A percentile compares a stretch with the other conserved stretches of the same genome.
These are phyloP conservation scores for Lasioglossum albipes DNA, from an alignment of 1,140 invertebrate species.

Conservation along the genomic window DNA sequence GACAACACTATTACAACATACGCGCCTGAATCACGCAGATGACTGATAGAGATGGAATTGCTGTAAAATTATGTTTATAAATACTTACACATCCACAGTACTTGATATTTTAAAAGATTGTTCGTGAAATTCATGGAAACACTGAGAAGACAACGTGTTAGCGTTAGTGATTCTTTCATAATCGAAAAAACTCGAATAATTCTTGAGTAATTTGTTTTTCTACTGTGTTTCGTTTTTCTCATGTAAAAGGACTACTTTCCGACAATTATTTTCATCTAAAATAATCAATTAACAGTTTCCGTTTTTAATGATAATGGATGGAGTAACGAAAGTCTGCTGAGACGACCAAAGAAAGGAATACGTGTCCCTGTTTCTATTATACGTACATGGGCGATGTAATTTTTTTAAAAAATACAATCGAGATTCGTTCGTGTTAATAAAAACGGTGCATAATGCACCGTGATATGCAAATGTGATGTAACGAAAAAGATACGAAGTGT, in stretches of 20 bases:
- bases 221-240: constrained; percentile 27
- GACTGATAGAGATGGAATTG: constrained; percentile 81
- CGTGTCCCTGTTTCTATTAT: neutral
- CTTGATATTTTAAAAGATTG: constrained; percentile 15
- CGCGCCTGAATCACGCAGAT: constrained; percentile 84
- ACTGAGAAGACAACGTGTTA: neutral
- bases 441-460: constrained; percentile 48
- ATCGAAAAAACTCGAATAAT: neutral
- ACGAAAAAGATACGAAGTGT: constrained; percentile 29
- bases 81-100: constrained; percentile 47
- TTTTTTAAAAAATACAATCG: constrained; percentile 23
- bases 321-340: constrained; percentile 47
- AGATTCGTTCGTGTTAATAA: constrained; percentile 19
- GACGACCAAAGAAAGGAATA: constrained; percentile 53
- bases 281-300: constrained; percentile 20
- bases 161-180: neutral
- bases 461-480: constrained; percentile 36
- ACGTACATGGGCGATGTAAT: constrained; percentile 2
- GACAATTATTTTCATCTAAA: neutral
- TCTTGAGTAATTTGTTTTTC: neutral
- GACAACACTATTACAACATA: constrained; percentile 91
- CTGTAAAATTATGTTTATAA: constrained; percentile 52
- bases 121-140: constrained; percentile 4
- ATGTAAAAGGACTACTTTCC: neutral
- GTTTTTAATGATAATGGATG: constrained; percentile 10